Conservation (phyloP, 1,140 invertebrate genomes). For the Aphaenogaster floridana region DNA sequence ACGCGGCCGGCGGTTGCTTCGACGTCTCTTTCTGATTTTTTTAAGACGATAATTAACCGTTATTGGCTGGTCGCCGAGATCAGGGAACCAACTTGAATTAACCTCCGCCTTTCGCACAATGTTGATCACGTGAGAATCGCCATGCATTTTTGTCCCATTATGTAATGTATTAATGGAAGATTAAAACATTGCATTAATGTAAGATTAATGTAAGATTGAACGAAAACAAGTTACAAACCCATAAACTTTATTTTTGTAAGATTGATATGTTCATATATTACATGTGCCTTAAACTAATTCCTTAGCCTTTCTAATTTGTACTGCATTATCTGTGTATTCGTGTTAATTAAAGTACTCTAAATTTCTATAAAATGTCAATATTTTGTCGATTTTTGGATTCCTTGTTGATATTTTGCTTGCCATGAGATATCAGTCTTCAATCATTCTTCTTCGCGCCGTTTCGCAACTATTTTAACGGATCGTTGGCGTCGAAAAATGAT, state of each 20-base stretch:
- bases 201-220: not conserved
- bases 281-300: not conserved
- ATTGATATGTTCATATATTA: not conserved
- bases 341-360: not conserved
- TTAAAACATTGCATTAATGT: not conserved
- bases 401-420: not conserved
- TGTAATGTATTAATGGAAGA: slow-evolving; percentile 2
- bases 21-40: slow-evolving; percentile 30
- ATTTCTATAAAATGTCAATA: not conserved
- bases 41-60: slow-evolving; percentile 48
- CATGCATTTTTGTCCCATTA: not conserved
- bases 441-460: slow-evolving; percentile 52
- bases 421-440: slow-evolving; percentile 11
- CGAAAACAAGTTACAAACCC: slow-evolving; percentile 9
- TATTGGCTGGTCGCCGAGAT: slow-evolving; percentile 37
- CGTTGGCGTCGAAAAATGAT: slow-evolving; percentile 41
- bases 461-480: slow-evolving; percentile 56
- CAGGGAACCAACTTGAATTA: slow-evolving; percentile 32
- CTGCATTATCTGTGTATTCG: not conserved
- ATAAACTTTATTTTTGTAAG: not conserved
- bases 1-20: slow-evolving; percentile 16
- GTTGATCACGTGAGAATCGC: not conserved
- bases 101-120: slow-evolving; percentile 19
- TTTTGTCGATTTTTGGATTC: not conserved
- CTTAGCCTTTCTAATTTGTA: not conserved